Evolutionary conservation across 2,797 vertebrate genomes (phyloP).

Genomic region (Notoglanidium macrostoma): DNA sequence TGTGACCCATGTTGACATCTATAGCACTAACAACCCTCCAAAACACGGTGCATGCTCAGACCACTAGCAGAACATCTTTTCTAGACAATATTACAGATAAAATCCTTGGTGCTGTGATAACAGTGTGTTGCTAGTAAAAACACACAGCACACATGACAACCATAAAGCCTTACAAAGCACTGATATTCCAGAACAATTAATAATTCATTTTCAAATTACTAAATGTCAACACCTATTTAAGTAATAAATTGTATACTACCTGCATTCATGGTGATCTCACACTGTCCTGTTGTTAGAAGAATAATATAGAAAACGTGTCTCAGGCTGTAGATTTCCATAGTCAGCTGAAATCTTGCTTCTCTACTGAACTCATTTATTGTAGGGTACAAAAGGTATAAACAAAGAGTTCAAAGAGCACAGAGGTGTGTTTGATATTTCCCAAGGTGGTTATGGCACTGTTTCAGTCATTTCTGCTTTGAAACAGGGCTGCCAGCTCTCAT

Average conservation of each 20-base stretch:
- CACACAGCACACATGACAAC: background rate
- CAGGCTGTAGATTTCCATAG: conserved; percentile 42
- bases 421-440: conserved; percentile 32
- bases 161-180: background rate
- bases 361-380: conserved; percentile 60
- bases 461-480: conserved; percentile 30
- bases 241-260: conserved; percentile 26
- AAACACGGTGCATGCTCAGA: background rate
- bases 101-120: background rate
- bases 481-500: background rate
- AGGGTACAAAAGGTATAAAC: conserved; percentile 60
- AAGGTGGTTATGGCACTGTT: conserved; percentile 9
- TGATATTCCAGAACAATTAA: background rate
- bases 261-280: conserved; percentile 17
- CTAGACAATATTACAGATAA: background rate
- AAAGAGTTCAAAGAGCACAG: conserved; percentile 74
- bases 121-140: background rate
- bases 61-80: background rate
- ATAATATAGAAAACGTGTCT: conserved; percentile 32
- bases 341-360: conserved; percentile 8
- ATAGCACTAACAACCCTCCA: conserved; percentile 2
- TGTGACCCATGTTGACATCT: conserved; percentile 14
- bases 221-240: background rate
- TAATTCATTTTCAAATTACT: background rate
- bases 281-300: conserved; percentile 32